Evolutionary conservation across 1,140 invertebrate genomes (phyloP), one percentile per base, ranked within the genome.

Genomic region (Drosophila guanche): DNA sequence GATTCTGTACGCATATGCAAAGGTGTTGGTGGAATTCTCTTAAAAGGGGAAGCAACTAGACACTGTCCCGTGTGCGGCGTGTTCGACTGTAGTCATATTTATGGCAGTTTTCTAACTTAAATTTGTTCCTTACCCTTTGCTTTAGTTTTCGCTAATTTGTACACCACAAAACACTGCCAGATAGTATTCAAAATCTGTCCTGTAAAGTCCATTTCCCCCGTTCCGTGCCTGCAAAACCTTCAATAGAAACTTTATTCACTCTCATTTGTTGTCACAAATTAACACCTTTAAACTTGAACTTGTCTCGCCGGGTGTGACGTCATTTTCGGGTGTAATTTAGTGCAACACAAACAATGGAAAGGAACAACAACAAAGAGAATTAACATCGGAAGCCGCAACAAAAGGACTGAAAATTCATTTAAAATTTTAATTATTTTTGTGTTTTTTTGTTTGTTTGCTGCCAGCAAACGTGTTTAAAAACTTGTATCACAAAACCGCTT

Each of bases 331-430:
- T 51, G 54, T 61, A 75, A 79, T 84, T 74, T 54, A 10, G 66
- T 86, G 76, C 80, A 85, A 76, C 65, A 85, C 65, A 79, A 63
- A 79, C 80, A 80, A 80, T 86, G 72, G 67, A 57, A 51, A 73
- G 57, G 65, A 79, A 63, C 55, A 71, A 84, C 79, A 84, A 84
- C 80, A 74, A 73, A 71, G 58, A 53, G 59, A 65, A 76, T 79
- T 0, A 69, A 85, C 70, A 58, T 65, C 55, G 51, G 68, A 56
- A 65, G 60, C 52, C 59, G 43, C 60, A 76, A 46, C 45, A 79
- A 79, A 59, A 70, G 43, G 46, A 29, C 47, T 23, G 29, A 53
- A 50, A 69, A 52, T 58, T 47, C 8, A 83, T 83, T 84, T 79
- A 42, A 79, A 76, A 59, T 84, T 84, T 76, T 75, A 83, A 83